Conservation (phyloP, 2,888 invertebrate genomes). For the Timema cristinae region DNA sequence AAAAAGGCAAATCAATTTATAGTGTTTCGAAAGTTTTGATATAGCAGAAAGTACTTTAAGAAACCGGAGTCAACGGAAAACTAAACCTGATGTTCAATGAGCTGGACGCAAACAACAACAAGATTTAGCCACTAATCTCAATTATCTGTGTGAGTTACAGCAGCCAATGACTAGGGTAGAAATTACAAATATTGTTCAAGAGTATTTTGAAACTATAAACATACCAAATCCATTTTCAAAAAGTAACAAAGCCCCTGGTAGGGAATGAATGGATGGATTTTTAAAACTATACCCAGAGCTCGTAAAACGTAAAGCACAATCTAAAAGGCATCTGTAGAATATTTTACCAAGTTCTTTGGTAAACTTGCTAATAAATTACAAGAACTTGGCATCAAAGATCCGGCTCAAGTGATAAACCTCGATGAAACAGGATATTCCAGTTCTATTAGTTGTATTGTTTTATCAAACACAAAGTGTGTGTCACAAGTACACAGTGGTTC, state of each 20-base stretch:
- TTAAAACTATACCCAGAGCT: conserved; percentile 14
- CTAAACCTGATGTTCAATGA: conserved; percentile 6
- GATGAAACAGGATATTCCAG: conserved; percentile 12
- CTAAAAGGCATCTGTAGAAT: conserved; percentile 7
- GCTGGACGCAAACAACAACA: conserved; percentile 11
- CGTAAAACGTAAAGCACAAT: conserved; percentile 11
- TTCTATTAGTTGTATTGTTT: conserved; percentile 8
- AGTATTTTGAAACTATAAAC: conserved; percentile 5
- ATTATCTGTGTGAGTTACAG: conserved; percentile 10
- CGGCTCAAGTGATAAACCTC: conserved; percentile 6
- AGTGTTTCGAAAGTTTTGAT: conserved; percentile 13
- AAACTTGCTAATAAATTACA: not conserved
- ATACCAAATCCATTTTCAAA: conserved; percentile 7
- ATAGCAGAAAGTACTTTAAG: conserved; percentile 9
- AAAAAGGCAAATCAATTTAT: conserved; percentile 9
- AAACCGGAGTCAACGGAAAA: conserved; percentile 1
- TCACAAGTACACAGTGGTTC: conserved; percentile 11
- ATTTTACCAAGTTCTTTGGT: conserved; percentile 1
- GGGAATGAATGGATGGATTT: conserved; percentile 15
- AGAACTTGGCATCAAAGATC: conserved; percentile 13
- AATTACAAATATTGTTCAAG: conserved; percentile 8
- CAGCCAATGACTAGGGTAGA: not conserved
- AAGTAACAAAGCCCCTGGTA: conserved; percentile 7
- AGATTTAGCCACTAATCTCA: conserved; percentile 10
- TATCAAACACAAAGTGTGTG: conserved; percentile 11